A percentile compares a stretch with the other conserved stretches of the same genome.
These are phyloP conservation scores for Oostethus manadensis DNA, from an alignment of 2,113 vertebrate species.

Conservation along the genomic window DNA sequence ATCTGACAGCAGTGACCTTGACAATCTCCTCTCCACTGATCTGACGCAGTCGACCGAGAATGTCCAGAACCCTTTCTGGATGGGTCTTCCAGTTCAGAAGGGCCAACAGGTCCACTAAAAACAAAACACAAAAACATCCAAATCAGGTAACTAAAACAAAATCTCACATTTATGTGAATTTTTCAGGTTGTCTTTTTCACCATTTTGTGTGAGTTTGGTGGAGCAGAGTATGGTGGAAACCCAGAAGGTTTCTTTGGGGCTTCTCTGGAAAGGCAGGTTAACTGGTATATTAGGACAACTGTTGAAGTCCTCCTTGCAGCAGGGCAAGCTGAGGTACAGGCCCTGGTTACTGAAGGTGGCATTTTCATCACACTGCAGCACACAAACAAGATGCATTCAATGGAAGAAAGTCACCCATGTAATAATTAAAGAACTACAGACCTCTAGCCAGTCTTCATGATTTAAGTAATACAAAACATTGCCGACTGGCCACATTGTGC, in stretches of 20 bases:
- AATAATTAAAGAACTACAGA: not conserved
- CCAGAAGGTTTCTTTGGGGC: constrained; percentile 90
- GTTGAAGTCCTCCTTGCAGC: constrained; percentile 93
- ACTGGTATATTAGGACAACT: constrained; percentile 88
- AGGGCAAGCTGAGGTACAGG: constrained; percentile 89
- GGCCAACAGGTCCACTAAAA: constrained; percentile 86
- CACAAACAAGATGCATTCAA: not conserved
- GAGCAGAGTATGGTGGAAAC: constrained; percentile 93
- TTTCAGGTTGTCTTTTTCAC: constrained; percentile 52
- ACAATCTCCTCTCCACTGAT: constrained; percentile 94
- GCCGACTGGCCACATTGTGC: not conserved
- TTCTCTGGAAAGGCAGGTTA: constrained; percentile 92
- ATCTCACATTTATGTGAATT: not conserved
- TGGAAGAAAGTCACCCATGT: not conserved
- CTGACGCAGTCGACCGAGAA: constrained; percentile 85
- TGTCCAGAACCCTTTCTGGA: constrained; percentile 89
- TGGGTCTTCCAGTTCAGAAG: constrained; percentile 95
- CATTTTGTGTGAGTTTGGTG: constrained; percentile 95
- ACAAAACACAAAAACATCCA: not conserved
- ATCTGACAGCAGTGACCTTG: constrained; percentile 73
- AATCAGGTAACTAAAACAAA: not conserved
- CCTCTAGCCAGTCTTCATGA: too few relatives aligned
- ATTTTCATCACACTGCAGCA: constrained; percentile 86
- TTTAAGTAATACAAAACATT: not conserved
- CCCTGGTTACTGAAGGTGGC: constrained; percentile 94